Percentiles rank a stretch among this genome's conserved stretches.
Conservation (phyloP, 2,113 vertebrate genomes). For the Spizaetus ornatus region DNA sequence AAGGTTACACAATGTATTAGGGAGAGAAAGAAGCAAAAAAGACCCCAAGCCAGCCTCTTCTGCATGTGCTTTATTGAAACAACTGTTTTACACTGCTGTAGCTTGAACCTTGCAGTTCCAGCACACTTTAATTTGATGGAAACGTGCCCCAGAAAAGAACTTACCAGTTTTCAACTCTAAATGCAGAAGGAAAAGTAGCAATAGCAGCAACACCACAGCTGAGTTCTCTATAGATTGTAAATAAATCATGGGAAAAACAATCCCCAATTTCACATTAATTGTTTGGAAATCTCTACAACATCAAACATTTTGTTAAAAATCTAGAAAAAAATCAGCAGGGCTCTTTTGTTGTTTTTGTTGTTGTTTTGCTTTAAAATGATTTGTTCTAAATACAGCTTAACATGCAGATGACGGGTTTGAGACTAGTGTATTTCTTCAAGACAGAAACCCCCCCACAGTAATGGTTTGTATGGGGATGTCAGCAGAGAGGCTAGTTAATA, state of each 20-base stretch:
- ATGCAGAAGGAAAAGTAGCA: constrained; percentile 24
- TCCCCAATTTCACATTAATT: constrained; percentile 77
- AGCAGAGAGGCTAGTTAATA: neutral
- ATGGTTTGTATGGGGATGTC: constrained; percentile 13
- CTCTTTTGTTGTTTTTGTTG: constrained; percentile 72
- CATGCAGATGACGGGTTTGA: constrained; percentile 80
- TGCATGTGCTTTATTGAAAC: neutral
- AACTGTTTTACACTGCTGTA: neutral
- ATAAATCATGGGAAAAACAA: constrained; percentile 75
- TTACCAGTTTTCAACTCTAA: constrained; percentile 37
- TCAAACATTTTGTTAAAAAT: constrained; percentile 78
- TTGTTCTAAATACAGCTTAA: constrained; percentile 79
- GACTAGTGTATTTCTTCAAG: constrained; percentile 58
- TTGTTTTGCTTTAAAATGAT: constrained; percentile 77
- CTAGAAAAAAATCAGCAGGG: constrained; percentile 61
- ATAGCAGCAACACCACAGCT: constrained; percentile 64
- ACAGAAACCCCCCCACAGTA: constrained; percentile 40
- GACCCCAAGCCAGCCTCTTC: neutral
- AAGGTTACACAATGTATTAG: neutral
- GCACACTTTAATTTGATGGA: neutral
- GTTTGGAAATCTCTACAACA: constrained; percentile 74
- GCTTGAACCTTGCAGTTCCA: neutral
- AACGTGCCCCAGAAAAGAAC: neutral
- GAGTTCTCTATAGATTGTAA: constrained; percentile 70
- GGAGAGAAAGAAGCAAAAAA: neutral